These are phyloP conservation scores for Gymnocephalus cernua DNA, from an alignment of 2,113 vertebrate species.

Conservation along the genomic window DNA sequence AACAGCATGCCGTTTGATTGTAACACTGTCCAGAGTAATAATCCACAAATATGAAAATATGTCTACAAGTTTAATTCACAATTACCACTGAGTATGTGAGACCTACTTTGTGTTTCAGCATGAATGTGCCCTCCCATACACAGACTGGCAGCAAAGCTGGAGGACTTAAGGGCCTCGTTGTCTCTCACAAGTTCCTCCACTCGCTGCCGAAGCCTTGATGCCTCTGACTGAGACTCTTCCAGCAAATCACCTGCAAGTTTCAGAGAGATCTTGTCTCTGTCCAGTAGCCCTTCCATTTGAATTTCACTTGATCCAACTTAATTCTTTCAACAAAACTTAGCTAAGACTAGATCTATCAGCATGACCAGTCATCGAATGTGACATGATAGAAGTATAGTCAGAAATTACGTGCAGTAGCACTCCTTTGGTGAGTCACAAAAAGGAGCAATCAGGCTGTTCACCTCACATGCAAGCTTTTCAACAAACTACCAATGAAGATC, in stretches of 20 bases:
- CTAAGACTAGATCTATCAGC: not conserved
- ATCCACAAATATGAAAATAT: not conserved
- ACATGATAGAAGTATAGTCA: not conserved
- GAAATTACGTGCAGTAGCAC: not conserved
- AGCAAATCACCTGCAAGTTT: constrained; percentile 89
- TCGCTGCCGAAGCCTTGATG: constrained; percentile 90
- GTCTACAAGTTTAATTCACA: not conserved
- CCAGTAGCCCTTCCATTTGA: not conserved
- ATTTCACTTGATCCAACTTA: not conserved
- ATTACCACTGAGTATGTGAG: not conserved
- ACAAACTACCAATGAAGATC: constrained; percentile 15
- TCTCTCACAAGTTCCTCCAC: constrained; percentile 95
- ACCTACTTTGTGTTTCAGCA: constrained; percentile 79
- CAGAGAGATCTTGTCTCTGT: constrained; percentile 13
- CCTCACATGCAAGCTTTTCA: constrained; percentile 4
- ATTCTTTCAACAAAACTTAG: not conserved
- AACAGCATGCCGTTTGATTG: not conserved
- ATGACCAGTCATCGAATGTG: constrained; percentile 9
- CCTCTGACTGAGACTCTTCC: constrained; percentile 95
- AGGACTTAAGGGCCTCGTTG: constrained; percentile 88
- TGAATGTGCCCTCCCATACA: constrained; percentile 76
- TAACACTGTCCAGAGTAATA: not conserved
- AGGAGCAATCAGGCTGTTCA: not conserved
- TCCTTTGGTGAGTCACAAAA: constrained; percentile 50
- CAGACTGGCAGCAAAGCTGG: constrained; percentile 80